These are phyloP conservation scores for Gymnocheta viridis DNA, from an alignment of 2,888 invertebrate genomes.

Conservation along the genomic window DNA sequence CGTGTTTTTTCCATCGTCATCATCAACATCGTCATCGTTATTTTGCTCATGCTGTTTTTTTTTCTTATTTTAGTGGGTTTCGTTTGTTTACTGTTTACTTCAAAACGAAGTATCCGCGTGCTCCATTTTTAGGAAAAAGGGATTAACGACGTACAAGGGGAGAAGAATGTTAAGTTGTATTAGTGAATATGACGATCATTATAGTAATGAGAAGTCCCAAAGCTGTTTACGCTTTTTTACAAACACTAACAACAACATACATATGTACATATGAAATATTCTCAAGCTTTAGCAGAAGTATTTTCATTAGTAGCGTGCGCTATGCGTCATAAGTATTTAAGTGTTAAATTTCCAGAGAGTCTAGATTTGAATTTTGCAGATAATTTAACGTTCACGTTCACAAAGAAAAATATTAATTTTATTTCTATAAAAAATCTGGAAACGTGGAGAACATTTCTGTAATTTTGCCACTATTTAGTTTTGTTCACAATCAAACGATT, in stretches of 20 bases:
- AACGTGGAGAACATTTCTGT: slow-evolving; percentile 3
- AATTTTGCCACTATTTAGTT: not conserved
- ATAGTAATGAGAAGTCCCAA: slow-evolving; percentile 24
- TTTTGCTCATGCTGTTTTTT: not conserved
- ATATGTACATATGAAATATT: not conserved
- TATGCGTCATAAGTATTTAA: slow-evolving; percentile 46
- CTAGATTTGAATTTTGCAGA: slow-evolving; percentile 27
- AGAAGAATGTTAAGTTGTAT: not conserved
- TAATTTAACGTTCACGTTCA: slow-evolving; percentile 28
- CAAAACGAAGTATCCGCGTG: slow-evolving; percentile 22
- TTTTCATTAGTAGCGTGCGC: slow-evolving; percentile 10
- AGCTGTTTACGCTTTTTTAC: slow-evolving; percentile 37
- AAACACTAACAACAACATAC: slow-evolving; percentile 2
- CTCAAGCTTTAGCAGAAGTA: slow-evolving; percentile 33
- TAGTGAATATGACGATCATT: slow-evolving; percentile 4
- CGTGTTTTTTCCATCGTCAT: slow-evolving; percentile 43
- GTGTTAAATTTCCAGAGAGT: slow-evolving; percentile 30
- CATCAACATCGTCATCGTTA: slow-evolving; percentile 33
- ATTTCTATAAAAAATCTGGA: not conserved
- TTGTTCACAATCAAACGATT: not conserved
- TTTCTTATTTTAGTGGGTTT: slow-evolving; percentile 10
- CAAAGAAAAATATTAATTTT: not conserved
- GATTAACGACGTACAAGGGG: not conserved
- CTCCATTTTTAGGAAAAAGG: not conserved
- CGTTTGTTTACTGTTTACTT: slow-evolving; percentile 35